Evolutionary conservation across 30 jellyfish, hydroid and myxozoan species (phyloP), one percentile per base, ranked within the genome.

Genomic region (Turritopsis rubra): DNA sequence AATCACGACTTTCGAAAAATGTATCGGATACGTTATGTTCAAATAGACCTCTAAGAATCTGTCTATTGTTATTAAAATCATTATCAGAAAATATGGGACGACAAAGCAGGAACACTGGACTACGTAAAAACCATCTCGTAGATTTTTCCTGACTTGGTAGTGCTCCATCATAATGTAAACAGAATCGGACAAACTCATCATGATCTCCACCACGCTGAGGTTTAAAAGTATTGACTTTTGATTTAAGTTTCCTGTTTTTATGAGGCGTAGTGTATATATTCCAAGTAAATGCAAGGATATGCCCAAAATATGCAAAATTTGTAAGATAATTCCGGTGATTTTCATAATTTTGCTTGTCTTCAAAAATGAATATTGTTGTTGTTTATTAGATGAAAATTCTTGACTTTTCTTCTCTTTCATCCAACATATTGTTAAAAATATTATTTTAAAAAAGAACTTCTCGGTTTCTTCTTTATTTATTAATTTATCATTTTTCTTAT

Each of bases 11-110:
- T 66, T 66, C 16, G 76, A n/a, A 25, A 66, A 66, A 17, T 66
- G 17, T 66, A 66, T 7, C 17, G 76, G 76, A 18, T 66, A 66
- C 8, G 76, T 66, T 4, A 66, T 66, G 76, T 66, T 66, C 30
- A 66, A 3, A 66, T 66, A 66, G 29, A 66, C 76, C 30, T 66
- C 76, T n/a, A 66, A 66, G 17, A 66, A 66, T 66, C 76, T 66
- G 76, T 66, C 76, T 3, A 66, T 22, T 26, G 76, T 66, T 5
- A 66, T n/a, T n/a, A 66, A 22, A 25, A 25, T 66, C 76, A 66
- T n/a, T 7, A 66, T 66, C 8, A 66, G 76, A 17, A 66, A 66
- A 17, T 26, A 66, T 1, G 76, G 30, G 16, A 66, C 30, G 76
- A 66, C 76, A 66, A 66, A 66, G 17, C 76, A 66, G 17, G 16